Evolutionary conservation across 2,888 invertebrate species (phyloP), one percentile per base, ranked within the genome.

Genomic region (Acronicta alni): DNA sequence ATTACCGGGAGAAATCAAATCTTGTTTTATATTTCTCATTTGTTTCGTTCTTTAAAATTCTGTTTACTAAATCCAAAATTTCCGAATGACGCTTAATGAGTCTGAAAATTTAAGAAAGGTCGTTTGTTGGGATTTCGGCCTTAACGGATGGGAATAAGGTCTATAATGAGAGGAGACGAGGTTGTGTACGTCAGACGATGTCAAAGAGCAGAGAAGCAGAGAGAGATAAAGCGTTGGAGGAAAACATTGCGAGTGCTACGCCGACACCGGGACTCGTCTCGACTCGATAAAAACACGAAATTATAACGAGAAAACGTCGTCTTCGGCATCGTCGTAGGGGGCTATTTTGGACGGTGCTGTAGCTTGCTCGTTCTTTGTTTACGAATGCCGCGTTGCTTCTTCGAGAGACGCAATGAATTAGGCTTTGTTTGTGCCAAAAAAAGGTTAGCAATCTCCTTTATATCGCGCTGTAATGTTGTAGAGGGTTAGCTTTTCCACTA

Each of bases 151-250:
- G 45, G 16, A 46, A 81, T 90, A 92, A 84, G 86, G 91, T 86
- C 79, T 83, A 84, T 68, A 79, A 82, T 77, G 73, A 70, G 68
- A 43, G 39, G 67, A 71, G 64, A 64, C 67, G 81, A 77, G 82
- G 84, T 85, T 85, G 86, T 78, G 69, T 81, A 83, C 89, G 88
- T 90, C 90, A 90, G 86, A 76, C 83, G 86, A 88, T 92, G 93
- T 93, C 93, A 93, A 90, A 93, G 92, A 93, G 92, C 90, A 89
- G 83, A 85, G 84, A 88, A 82, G 78, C 82, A 83, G 82, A 83
- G 84, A 86, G 87, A 91, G 90, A 91, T 91, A 91, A 91, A 89
- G 83, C 85, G 85, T 83, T 80, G 84, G 85, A 90, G 92, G 90
- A 90, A 91, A 91, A 92, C 88, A 92, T 86, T 84, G 85, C 61